phyloP scores from a whole-genome alignment of 1,140 invertebrate genomes.

The Drosophila bocqueti region DNA sequence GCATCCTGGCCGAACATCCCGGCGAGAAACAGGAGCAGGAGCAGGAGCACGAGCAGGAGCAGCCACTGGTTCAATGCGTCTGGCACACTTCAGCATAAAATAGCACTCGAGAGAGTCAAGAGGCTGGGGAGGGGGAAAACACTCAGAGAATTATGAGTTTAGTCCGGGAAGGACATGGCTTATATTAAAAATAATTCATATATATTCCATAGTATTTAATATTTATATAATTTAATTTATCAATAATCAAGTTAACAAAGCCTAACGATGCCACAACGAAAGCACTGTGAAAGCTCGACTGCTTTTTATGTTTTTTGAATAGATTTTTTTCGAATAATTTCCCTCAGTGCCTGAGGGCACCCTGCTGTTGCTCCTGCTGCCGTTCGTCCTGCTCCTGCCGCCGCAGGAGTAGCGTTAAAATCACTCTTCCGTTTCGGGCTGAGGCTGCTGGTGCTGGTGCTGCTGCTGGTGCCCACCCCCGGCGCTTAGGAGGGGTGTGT shows the following conservation, averaged over 20 bases:
- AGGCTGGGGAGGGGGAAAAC: not conserved
- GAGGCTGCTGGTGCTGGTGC: slow-evolving; percentile 1
- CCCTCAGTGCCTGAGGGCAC: slow-evolving; percentile 36
- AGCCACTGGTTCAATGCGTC: slow-evolving; percentile 54
- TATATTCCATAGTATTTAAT: not conserved
- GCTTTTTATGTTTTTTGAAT: too few relatives aligned
- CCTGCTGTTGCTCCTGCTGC: slow-evolving; percentile 37
- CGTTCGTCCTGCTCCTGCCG: slow-evolving; percentile 27
- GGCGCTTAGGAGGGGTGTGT: slow-evolving; percentile 64
- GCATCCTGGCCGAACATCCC: slow-evolving; percentile 32
- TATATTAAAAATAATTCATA: not conserved
- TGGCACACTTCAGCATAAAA: slow-evolving; percentile 83
- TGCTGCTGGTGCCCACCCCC: slow-evolving; percentile 13
- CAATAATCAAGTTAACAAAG: not conserved
- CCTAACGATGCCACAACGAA: too few relatives aligned
- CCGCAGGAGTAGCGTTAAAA: slow-evolving; percentile 67
- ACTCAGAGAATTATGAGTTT: not conserved
- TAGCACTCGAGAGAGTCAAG: slow-evolving; percentile 77
- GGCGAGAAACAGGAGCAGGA: slow-evolving; percentile 6
- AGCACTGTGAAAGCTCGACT: too few relatives aligned
- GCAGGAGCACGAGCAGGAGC: not conserved
- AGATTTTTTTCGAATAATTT: not conserved
- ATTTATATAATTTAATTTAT: not conserved
- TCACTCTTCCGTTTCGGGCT: slow-evolving; percentile 74
- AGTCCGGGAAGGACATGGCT: not conserved